These are phyloP conservation scores for Aethes cnicana DNA, from an alignment of 2,888 invertebrate genomes.

Conservation along the genomic window DNA sequence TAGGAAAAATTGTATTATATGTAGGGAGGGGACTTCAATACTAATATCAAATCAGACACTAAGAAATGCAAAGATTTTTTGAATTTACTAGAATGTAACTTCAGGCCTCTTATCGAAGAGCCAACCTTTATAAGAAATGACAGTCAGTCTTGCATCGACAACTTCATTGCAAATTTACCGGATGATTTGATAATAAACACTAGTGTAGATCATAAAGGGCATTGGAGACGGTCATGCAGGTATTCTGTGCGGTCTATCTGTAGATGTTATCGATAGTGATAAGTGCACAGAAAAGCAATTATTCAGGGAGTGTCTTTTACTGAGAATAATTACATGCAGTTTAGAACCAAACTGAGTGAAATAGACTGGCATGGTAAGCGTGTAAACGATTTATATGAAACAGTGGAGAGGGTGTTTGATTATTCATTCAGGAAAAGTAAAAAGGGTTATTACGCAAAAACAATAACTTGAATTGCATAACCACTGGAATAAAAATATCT, in stretches of 20 bases:
- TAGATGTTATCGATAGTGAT: background rate
- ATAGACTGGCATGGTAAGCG: background rate
- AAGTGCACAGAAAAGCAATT: background rate
- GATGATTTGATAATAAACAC: background rate
- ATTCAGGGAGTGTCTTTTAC: background rate
- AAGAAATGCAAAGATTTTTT: background rate
- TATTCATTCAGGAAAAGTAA: background rate
- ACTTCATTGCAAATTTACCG: background rate
- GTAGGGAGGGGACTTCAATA: background rate
- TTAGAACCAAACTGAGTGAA: background rate
- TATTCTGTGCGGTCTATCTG: background rate
- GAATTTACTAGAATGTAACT: background rate
- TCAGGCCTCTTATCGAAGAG: too few species aligned
- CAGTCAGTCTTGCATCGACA: background rate
- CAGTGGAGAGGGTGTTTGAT: background rate
- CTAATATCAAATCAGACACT: background rate
- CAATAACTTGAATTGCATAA: background rate
- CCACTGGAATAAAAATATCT: background rate
- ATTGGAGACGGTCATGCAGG: background rate
- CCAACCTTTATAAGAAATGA: too few species aligned
- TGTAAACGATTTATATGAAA: background rate
- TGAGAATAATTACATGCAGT: background rate
- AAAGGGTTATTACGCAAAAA: background rate
- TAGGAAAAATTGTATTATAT: constrained; percentile 15
- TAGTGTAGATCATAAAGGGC: background rate